Conservation (phyloP, 2,888 invertebrate genomes). For the Stenodera caucasica region DNA sequence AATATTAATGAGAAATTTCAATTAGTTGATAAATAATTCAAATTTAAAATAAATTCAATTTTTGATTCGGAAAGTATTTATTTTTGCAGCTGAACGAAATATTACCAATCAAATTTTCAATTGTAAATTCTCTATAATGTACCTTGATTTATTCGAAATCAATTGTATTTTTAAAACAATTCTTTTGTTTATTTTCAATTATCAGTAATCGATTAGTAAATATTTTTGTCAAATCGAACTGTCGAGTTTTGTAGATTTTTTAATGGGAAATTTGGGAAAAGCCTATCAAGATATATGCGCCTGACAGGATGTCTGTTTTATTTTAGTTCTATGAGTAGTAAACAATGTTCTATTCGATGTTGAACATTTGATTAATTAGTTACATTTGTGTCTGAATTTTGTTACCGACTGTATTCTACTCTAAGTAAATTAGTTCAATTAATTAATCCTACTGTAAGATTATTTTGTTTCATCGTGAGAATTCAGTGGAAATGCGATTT, state of each 20-base stretch:
- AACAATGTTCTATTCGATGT: conserved; percentile 6
- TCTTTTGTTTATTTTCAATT: too few relatives aligned
- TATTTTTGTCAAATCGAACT: too few relatives aligned
- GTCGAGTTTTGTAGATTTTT: too few relatives aligned
- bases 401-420: conserved; percentile 25
- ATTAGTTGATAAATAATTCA: background rate
- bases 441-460: conserved; percentile 27
- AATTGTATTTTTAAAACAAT: too few relatives aligned
- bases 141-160: too few relatives aligned
- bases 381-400: conserved; percentile 27
- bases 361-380: conserved; percentile 28
- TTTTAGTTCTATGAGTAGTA: conserved; percentile 5
- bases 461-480: conserved; percentile 13
- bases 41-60: background rate
- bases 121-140: background rate
- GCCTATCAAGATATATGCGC: too few relatives aligned
- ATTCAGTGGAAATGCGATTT: background rate
- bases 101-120: background rate
- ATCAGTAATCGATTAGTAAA: background rate
- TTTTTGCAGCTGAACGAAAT: background rate
- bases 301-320: too few relatives aligned
- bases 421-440: conserved; percentile 28
- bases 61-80: background rate
- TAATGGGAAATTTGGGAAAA: too few relatives aligned
- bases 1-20: background rate